Percentiles rank a stretch among this genome's conserved stretches.
Evolutionary conservation across 2,888 invertebrate species (phyloP).

Genomic region (Microplitis deprimator): DNA sequence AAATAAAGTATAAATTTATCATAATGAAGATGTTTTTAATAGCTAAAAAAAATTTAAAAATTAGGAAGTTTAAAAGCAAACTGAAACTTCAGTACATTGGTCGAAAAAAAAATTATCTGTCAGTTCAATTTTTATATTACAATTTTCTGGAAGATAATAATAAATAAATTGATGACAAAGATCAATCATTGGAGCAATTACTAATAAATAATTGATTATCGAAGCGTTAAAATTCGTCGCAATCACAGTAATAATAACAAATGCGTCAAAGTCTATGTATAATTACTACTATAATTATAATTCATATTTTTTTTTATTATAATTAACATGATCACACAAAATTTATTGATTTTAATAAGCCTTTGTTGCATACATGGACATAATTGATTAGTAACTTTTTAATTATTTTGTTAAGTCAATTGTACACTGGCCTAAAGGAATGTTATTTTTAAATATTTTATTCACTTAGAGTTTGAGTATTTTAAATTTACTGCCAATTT

Average conservation of each 20-base stretch:
- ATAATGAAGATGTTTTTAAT: neutral
- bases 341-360: neutral
- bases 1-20: neutral
- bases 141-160: neutral
- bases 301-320: neutral
- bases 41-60: neutral
- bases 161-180: neutral
- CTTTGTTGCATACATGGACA: neutral
- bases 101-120: neutral
- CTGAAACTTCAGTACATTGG: neutral
- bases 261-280: neutral
- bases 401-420: slow-evolving; percentile 12
- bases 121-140: slow-evolving; percentile 1
- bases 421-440: slow-evolving; percentile 38
- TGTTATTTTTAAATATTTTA: slow-evolving; percentile 28
- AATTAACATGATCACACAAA: neutral
- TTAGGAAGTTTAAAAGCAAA: neutral
- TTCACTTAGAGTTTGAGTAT: neutral
- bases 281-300: neutral
- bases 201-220: neutral
- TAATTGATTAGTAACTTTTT: neutral
- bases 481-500: neutral
- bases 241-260: neutral
- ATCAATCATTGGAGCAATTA: neutral
- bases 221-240: neutral